Conservation (phyloP, 2,888 invertebrate genomes). For the Bugula neritina region DNA sequence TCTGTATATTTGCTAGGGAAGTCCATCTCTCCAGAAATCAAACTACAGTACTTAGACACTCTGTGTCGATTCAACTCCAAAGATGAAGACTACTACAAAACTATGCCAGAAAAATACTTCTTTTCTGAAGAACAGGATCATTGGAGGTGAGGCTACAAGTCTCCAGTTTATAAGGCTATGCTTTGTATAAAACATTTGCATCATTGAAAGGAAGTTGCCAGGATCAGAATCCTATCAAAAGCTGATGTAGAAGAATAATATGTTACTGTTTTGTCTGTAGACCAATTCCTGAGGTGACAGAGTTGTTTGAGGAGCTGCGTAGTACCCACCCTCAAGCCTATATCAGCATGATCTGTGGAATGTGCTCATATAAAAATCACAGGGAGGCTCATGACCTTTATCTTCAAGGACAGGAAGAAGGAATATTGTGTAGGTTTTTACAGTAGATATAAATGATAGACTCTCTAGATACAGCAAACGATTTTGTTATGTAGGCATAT, state of each 20-base stretch:
- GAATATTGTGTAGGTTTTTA: slow-evolving; percentile 13
- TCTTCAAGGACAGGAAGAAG: neutral
- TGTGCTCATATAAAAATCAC: neutral
- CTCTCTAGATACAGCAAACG: too few species aligned
- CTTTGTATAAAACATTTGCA: too few species aligned
- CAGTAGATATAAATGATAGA: too few species aligned
- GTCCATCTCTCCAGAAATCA: neutral
- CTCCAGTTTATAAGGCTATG: neutral
- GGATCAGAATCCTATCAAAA: too few species aligned
- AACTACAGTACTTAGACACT: neutral
- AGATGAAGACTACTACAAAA: slow-evolving; percentile 11
- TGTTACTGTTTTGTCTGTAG: too few species aligned
- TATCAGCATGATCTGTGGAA: slow-evolving; percentile 19
- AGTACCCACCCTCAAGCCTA: slow-evolving; percentile 5
- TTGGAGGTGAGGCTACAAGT: neutral
- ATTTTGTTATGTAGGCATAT: too few species aligned
- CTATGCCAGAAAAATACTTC: neutral
- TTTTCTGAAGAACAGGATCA: neutral
- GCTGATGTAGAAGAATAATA: too few species aligned
- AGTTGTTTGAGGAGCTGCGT: slow-evolving; percentile 3
- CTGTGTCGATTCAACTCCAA: slow-evolving; percentile 17
- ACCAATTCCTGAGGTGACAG: neutral
- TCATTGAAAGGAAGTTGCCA: too few species aligned
- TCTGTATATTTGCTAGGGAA: too few species aligned
- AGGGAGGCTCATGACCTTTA: slow-evolving; percentile 4